phyloP scores from a whole-genome alignment of 2,888 invertebrate species.

The Xestia ashworthii region DNA sequence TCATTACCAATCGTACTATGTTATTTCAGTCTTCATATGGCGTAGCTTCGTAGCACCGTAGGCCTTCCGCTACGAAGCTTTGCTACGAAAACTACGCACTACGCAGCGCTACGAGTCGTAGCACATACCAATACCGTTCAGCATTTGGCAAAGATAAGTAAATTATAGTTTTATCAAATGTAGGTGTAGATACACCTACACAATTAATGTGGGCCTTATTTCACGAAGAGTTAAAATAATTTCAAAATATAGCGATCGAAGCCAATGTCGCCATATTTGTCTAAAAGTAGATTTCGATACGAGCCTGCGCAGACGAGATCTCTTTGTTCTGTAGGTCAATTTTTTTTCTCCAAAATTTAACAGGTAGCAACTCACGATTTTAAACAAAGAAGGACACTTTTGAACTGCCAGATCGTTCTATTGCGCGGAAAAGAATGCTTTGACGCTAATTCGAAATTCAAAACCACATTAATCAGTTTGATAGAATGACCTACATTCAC shows the following conservation, averaged over 20 bases:
- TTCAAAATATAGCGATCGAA: background rate
- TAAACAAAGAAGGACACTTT: background rate
- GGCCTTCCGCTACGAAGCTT: slow-evolving; percentile 33
- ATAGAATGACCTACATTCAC: background rate
- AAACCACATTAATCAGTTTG: background rate
- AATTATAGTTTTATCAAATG: background rate
- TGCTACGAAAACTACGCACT: slow-evolving; percentile 32
- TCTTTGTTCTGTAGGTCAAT: slow-evolving; percentile 21
- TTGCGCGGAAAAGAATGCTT: background rate
- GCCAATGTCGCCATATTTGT: slow-evolving; percentile 11
- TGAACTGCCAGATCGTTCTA: background rate
- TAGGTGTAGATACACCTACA: background rate
- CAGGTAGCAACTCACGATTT: background rate
- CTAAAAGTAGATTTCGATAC: background rate
- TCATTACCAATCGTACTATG: background rate
- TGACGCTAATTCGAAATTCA: background rate
- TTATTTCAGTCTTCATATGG: too few species aligned
- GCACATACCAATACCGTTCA: background rate
- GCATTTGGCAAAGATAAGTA: background rate
- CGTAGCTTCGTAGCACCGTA: slow-evolving; percentile 37
- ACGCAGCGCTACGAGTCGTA: slow-evolving; percentile 8
- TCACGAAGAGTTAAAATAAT: background rate
- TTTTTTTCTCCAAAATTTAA: background rate
- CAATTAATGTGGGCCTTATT: background rate
- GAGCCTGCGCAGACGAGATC: slow-evolving; percentile 30